Percentiles rank a stretch among this genome's conserved stretches.
Conservation (phyloP, 2,113 vertebrate species). For the Hippocampus abdominalis region DNA sequence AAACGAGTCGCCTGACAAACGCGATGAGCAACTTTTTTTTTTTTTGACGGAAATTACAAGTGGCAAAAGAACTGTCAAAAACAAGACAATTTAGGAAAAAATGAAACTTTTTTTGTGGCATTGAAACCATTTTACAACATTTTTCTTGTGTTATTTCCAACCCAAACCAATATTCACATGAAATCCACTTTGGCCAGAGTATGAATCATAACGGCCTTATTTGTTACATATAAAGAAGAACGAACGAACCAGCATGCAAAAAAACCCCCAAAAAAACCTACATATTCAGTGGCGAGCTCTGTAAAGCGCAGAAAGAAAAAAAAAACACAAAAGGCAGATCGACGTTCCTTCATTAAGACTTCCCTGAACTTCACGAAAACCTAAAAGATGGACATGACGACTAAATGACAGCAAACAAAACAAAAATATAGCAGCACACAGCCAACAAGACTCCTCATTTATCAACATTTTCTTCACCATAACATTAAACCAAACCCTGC, state of each 20-base stretch:
- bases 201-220: background rate
- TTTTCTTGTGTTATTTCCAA: background rate
- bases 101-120: too few species aligned
- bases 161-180: background rate
- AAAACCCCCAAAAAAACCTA: constrained; percentile 12
- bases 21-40: too few species aligned
- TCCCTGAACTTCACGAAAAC: constrained; percentile 36
- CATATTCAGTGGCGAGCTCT: constrained; percentile 32
- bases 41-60: too few species aligned
- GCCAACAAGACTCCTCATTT: constrained; percentile 32
- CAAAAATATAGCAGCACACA: constrained; percentile 54
- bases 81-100: too few species aligned
- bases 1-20: too few species aligned
- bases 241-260: constrained; percentile 49
- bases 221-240: background rate
- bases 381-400: constrained; percentile 22
- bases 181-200: background rate
- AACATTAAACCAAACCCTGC: constrained; percentile 11
- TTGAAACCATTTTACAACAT: too few species aligned
- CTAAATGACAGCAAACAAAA: constrained; percentile 1
- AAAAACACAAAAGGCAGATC: constrained; percentile 14
- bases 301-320: constrained; percentile 11
- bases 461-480: constrained; percentile 9
- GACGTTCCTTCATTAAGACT: constrained; percentile 50
- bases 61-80: too few species aligned